Evolutionary conservation across 2,797 vertebrate genomes (phyloP).

Genomic region (Tinamus major): DNA sequence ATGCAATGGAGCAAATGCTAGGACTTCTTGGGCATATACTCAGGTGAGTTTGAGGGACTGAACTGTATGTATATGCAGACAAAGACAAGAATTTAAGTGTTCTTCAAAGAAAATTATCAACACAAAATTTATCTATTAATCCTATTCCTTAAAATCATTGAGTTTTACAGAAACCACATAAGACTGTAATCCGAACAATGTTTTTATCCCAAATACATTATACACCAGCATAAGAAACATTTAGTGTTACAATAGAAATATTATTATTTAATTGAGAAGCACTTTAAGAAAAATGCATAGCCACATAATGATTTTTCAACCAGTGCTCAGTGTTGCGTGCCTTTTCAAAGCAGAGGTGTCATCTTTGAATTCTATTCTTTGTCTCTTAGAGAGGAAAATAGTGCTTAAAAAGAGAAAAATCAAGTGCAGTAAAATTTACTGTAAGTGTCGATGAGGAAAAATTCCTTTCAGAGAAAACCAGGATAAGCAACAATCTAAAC

Average conservation of each 20-base stretch:
- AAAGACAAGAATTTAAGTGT: background rate
- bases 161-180: background rate
- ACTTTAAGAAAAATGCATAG: background rate
- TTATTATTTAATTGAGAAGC: background rate
- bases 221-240: background rate
- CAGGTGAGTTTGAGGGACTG: background rate
- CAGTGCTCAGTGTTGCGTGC: background rate
- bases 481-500: background rate
- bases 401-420: background rate
- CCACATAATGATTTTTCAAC: background rate
- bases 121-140: background rate
- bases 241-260: background rate
- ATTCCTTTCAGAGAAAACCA: background rate
- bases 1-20: background rate
- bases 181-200: background rate
- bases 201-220: background rate
- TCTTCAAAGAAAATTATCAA: background rate
- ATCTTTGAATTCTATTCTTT: background rate
- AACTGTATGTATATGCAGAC: background rate
- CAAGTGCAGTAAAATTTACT: background rate
- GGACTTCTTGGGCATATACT: background rate
- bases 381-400: background rate
- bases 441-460: background rate
- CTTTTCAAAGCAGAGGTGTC: background rate
- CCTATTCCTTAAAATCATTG: background rate